Conservation (phyloP, 2,888 invertebrate genomes). For the Lasioglossum lativentre region DNA sequence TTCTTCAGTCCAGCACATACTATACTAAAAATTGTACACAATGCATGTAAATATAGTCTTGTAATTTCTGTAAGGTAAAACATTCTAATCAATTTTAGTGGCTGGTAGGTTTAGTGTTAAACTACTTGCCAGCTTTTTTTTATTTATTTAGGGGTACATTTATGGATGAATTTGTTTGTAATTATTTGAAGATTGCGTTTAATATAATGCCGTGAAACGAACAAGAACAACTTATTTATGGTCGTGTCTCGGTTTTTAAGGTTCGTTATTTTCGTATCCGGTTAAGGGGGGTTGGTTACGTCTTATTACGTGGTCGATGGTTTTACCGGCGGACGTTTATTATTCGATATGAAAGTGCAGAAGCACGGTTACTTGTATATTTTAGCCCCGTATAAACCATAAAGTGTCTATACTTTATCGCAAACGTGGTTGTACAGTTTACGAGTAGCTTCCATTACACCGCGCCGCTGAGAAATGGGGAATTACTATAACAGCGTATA, state of each 20-base stretch:
- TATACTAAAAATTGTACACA: no score
- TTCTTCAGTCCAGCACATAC: no score
- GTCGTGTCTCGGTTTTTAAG: neutral
- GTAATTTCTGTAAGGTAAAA: no score
- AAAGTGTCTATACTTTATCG: constrained; percentile 34
- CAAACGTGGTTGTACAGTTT: constrained; percentile 6
- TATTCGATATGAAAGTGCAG: constrained; percentile 32
- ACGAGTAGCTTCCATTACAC: neutral
- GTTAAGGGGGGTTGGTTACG: constrained; percentile 15
- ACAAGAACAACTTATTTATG: neutral
- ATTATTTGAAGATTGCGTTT: neutral
- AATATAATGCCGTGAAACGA: neutral
- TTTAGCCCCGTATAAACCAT: constrained; percentile 26
- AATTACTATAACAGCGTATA: neutral
- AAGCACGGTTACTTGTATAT: constrained; percentile 13
- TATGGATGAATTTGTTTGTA: no score
- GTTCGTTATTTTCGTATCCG: neutral
- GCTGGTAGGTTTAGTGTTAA: no score
- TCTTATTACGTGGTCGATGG: constrained; percentile 27
- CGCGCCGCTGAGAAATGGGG: neutral
- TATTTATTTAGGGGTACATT: no score
- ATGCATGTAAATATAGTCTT: no score
- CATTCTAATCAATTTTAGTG: no score
- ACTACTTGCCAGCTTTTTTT: no score
- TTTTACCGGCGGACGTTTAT: constrained; percentile 26